These are phyloP conservation scores for Antheraea yamamai DNA, from an alignment of 2,888 invertebrate species.

Conservation along the genomic window DNA sequence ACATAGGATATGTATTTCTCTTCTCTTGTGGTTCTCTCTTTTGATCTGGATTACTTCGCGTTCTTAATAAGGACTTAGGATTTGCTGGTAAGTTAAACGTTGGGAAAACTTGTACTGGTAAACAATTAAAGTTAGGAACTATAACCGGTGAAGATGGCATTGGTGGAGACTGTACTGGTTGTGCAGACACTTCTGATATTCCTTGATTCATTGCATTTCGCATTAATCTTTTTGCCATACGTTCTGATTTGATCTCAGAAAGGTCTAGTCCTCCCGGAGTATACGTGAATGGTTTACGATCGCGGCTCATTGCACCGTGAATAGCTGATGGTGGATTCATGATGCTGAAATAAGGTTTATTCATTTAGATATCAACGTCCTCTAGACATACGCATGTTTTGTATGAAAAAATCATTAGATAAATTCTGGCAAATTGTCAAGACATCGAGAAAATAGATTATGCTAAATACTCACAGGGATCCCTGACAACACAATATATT, in stretches of 20 bases:
- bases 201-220: conserved; percentile 85
- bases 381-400: conserved; percentile 38
- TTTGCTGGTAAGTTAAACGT: conserved; percentile 87
- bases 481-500: conserved; percentile 53
- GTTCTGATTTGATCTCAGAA: conserved; percentile 94
- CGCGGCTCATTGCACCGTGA: conserved; percentile 94
- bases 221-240: conserved; percentile 90
- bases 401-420: conserved; percentile 46
- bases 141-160: conserved; percentile 72
- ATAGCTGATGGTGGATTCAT: conserved; percentile 92
- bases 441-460: conserved; percentile 62
- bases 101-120: conserved; percentile 80
- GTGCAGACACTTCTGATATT: conserved; percentile 84
- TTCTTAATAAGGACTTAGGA: conserved; percentile 81
- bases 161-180: conserved; percentile 73
- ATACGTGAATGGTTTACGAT: conserved; percentile 97
- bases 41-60: conserved; percentile 64
- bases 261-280: conserved; percentile 96
- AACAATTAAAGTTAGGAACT: conserved; percentile 72
- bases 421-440: conserved; percentile 74
- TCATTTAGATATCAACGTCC: conserved; percentile 39
- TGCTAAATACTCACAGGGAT: conserved; percentile 69
- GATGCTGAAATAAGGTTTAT: conserved; percentile 65
- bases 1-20: conserved; percentile 38
- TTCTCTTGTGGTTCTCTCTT: conserved; percentile 47